Evolutionary conservation across 2,113 vertebrate genomes (phyloP).

Genomic region (Pandion haliaetus): DNA sequence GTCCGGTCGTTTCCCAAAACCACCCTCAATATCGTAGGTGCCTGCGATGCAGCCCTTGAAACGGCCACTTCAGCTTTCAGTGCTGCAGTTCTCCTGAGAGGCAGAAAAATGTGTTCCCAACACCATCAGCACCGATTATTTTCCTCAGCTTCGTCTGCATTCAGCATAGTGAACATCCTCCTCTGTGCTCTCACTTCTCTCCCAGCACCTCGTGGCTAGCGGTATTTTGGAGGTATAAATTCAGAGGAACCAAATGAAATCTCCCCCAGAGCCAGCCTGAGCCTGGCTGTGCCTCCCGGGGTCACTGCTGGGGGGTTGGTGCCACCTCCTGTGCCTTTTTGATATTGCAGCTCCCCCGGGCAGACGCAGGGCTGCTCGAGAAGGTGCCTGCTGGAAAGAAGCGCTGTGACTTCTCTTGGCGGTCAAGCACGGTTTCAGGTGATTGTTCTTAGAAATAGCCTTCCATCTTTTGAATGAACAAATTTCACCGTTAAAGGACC

Average conservation of each 20-base stretch:
- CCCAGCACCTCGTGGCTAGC: not conserved
- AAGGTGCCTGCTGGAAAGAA: not conserved
- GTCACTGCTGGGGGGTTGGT: not conserved
- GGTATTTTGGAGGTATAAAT: not conserved
- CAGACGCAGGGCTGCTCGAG: not conserved
- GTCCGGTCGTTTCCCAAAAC: not conserved
- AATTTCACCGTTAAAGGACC: not conserved
- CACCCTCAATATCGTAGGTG: not conserved
- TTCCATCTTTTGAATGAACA: not conserved
- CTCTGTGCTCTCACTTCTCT: accelerated
- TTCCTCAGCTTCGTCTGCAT: not conserved
- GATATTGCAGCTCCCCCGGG: not conserved
- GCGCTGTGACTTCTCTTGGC: not conserved
- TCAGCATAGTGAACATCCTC: accelerated
- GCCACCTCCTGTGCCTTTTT: not conserved
- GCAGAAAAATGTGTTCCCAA: not conserved
- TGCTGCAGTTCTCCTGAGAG: not conserved
- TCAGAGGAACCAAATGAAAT: not conserved
- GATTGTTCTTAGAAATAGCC: not conserved
- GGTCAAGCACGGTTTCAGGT: not conserved
- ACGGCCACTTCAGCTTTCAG: not conserved
- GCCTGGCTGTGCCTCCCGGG: not conserved
- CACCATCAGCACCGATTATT: accelerated
- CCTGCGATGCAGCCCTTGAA: not conserved
- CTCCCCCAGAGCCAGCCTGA: accelerated